Conservation (phyloP, 1,140 invertebrate species). For the Camponotus pennsylvanicus region DNA sequence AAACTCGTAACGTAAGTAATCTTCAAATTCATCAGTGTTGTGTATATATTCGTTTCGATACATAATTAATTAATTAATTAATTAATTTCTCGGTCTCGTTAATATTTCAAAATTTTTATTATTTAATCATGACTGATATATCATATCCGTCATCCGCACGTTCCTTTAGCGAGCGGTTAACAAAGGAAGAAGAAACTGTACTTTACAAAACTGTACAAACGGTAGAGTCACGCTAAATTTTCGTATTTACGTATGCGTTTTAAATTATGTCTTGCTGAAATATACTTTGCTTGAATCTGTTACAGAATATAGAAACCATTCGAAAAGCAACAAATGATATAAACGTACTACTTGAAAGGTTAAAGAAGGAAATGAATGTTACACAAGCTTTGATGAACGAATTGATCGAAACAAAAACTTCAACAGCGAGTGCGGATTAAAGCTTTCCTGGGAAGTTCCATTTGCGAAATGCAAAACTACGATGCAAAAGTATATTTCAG, state of each 20-base stretch:
- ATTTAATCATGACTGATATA: not conserved
- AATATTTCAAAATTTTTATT: not conserved
- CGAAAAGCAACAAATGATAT: not conserved
- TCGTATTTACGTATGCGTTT: not conserved
- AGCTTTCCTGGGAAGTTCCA: no score
- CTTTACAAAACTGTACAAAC: slow-evolving; percentile 14
- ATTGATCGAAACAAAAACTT: not conserved
- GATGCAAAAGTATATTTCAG: not conserved
- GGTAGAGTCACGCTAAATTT: slow-evolving; percentile 4
- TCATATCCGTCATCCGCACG: slow-evolving; percentile 13
- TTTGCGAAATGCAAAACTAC: not conserved
- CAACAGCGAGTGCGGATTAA: not conserved
- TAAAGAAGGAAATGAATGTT: slow-evolving; percentile 1
- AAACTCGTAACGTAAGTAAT: not conserved
- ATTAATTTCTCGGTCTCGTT: not conserved
- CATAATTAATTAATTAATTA: not conserved
- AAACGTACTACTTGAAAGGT: slow-evolving; percentile 4
- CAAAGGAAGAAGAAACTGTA: slow-evolving; percentile 26
- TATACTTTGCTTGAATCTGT: slow-evolving; percentile 15
- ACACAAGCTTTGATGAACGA: not conserved
- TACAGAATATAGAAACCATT: slow-evolving; percentile 42
- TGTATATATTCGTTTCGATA: not conserved
- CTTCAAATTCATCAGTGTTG: not conserved
- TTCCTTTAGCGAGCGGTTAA: not conserved
- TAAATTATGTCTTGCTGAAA: not conserved